Percentiles rank a stretch among this genome's conserved stretches.
These are phyloP conservation scores for Plebejus anna DNA, from an alignment of 2,888 invertebrate genomes.

Conservation along the genomic window DNA sequence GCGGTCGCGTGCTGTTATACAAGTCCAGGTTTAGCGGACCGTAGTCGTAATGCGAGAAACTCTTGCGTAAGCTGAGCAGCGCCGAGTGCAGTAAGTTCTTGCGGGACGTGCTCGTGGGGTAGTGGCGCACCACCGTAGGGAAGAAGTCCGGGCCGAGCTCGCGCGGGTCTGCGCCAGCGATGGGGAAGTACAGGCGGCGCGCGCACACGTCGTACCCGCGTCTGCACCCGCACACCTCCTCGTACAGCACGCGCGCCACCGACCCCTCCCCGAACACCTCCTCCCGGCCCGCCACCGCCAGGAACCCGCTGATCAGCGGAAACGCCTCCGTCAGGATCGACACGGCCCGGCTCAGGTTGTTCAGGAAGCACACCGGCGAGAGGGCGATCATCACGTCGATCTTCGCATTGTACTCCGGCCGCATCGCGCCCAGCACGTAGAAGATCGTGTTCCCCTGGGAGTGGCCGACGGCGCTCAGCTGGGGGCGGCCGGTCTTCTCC, in stretches of 20 bases:
- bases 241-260: conserved; percentile 26
- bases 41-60: conserved; percentile 42
- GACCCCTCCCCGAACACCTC: conserved; percentile 42
- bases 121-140: conserved; percentile 42
- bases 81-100: conserved; percentile 32
- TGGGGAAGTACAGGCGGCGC: conserved; percentile 57
- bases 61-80: conserved; percentile 34
- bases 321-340: conserved; percentile 45
- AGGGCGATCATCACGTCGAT: conserved; percentile 70
- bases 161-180: conserved; percentile 69
- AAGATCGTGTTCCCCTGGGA: conserved; percentile 81
- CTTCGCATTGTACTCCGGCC: conserved; percentile 78
- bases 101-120: conserved; percentile 46
- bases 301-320: conserved; percentile 54
- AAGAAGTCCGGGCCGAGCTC: conserved; percentile 73
- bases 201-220: conserved; percentile 41
- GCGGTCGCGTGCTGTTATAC: conserved; percentile 40
- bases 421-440: conserved; percentile 69
- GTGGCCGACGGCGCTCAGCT: conserved; percentile 83
- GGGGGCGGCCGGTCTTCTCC: conserved; percentile 60
- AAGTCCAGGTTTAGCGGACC: conserved; percentile 38
- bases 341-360: conserved; percentile 49
- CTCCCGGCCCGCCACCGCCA: conserved; percentile 49
- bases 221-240: conserved; percentile 38
- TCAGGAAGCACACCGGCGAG: conserved; percentile 76